Evolutionary conservation across 2,797 vertebrate species (phyloP).

Genomic region (Eremophila alpestris): DNA sequence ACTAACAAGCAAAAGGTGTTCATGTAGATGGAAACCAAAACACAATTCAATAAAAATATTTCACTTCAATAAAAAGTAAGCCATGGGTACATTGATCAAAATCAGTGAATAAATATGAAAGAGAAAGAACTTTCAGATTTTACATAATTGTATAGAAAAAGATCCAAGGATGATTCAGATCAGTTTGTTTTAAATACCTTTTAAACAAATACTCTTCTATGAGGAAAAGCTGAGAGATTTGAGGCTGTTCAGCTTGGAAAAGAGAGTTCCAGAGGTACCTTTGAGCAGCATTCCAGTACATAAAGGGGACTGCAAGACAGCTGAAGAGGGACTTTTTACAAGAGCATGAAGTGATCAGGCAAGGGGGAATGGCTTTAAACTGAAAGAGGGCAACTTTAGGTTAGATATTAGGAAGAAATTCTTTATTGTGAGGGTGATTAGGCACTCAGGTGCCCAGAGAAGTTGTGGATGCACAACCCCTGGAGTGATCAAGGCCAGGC

Average conservation of each 20-base stretch:
- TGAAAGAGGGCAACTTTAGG: not conserved
- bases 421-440: not conserved
- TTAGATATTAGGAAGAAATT: not conserved
- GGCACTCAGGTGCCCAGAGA: not conserved
- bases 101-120: not conserved
- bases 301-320: not conserved
- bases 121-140: not conserved
- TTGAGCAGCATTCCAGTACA: not conserved
- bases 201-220: not conserved
- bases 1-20: not conserved
- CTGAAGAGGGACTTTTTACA: not conserved
- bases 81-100: not conserved
- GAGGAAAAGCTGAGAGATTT: not conserved
- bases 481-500: not conserved
- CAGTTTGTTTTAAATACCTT: not conserved
- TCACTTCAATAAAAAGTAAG: not conserved
- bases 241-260: not conserved
- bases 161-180: not conserved
- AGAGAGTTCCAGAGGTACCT: not conserved
- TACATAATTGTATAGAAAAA: not conserved
- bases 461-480: rapidly evolving
- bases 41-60: not conserved
- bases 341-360: not conserved
- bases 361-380: not conserved
- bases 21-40: not conserved